Conservation (phyloP, 2,797 vertebrate species). For the Pampus argenteus region DNA sequence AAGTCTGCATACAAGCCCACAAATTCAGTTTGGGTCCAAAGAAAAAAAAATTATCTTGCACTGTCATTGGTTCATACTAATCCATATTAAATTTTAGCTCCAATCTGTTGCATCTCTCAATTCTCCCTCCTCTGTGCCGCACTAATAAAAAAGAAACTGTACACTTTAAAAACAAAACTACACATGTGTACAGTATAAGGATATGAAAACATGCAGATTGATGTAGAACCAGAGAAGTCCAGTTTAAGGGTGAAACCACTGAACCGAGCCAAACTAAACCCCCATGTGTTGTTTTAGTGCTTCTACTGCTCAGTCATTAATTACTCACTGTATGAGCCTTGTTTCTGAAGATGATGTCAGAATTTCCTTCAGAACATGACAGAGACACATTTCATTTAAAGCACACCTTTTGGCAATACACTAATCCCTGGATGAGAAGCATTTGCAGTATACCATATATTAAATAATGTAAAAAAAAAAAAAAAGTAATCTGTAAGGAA, state of each 20-base stretch:
- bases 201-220: conserved; percentile 18
- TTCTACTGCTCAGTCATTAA: conserved; percentile 64
- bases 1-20: conserved; percentile 27
- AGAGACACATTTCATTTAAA: conserved; percentile 1
- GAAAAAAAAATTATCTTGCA: neutral
- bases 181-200: conserved; percentile 3
- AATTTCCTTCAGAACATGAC: conserved; percentile 29
- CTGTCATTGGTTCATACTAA: conserved; percentile 10
- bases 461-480: neutral
- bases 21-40: conserved; percentile 21
- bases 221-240: conserved; percentile 44
- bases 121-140: neutral
- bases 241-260: conserved; percentile 47
- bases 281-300: conserved; percentile 70
- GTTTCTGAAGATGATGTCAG: conserved; percentile 51
- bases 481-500: too few relatives aligned
- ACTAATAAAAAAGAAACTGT: conserved; percentile 22
- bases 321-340: conserved; percentile 29
- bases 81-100: conserved; percentile 11
- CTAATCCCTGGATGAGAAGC: neutral
- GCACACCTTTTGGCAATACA: neutral
- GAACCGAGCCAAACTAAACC: conserved; percentile 68
- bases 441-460: neutral
- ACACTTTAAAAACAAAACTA: conserved; percentile 17
- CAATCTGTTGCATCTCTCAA: conserved; percentile 2